Conservation (phyloP, 64 coral and sea anemone species). For the Acropora yongei region DNA sequence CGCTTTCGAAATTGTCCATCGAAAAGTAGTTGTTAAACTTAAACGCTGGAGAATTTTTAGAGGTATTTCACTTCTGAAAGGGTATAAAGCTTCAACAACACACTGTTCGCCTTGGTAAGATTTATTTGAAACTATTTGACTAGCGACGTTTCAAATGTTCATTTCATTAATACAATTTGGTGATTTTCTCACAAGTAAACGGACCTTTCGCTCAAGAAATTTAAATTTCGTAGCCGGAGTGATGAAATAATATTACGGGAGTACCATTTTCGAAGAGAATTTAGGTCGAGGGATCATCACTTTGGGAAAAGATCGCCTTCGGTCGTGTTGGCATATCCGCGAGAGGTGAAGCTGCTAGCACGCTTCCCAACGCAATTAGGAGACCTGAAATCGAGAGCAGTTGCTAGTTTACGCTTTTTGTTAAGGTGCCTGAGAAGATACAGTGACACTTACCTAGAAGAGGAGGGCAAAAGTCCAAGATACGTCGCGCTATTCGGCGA, state of each 20-base stretch:
- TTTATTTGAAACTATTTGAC: not conserved
- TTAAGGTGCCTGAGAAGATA: not conserved
- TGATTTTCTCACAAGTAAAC: not conserved
- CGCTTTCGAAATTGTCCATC: not conserved
- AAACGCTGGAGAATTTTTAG: not conserved
- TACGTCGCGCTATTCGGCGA: not conserved
- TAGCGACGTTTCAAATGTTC: not conserved
- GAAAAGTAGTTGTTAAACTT: not conserved
- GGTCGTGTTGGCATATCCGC: not conserved
- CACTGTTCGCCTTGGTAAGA: not conserved
- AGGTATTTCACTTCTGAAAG: not conserved
- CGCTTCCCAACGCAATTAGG: conserved; percentile 11
- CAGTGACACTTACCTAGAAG: conserved; percentile 5
- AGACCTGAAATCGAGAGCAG: not conserved
- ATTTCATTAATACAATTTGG: not conserved
- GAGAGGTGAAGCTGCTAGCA: not conserved
- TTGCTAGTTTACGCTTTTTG: not conserved
- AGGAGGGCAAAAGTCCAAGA: conserved; percentile 16
- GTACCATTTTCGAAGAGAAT: not conserved
- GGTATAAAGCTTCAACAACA: not conserved
- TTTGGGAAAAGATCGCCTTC: not conserved
- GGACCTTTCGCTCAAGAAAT: not conserved
- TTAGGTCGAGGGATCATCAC: not conserved
- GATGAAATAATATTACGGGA: not conserved
- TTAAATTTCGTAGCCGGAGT: no score